Evolutionary conservation across 2,113 vertebrate species (phyloP).

Genomic region (Festucalex cinctus): DNA sequence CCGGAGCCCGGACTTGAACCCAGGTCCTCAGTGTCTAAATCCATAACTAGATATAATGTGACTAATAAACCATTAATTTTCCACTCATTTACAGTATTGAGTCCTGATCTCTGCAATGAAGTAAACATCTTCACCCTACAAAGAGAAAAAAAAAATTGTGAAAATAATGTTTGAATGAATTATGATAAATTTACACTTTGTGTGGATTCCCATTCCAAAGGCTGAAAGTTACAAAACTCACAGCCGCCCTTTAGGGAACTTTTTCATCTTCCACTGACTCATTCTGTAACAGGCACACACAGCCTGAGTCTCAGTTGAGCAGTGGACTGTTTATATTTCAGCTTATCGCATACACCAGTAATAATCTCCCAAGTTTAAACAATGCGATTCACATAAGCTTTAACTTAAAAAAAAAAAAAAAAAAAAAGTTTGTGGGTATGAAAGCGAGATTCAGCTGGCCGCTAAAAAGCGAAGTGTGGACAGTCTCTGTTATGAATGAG

Average conservation of each 20-base stretch:
- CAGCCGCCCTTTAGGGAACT: slow-evolving; percentile 52
- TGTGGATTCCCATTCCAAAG: slow-evolving; percentile 57
- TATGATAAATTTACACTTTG: not conserved
- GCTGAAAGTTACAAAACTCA: slow-evolving; percentile 42
- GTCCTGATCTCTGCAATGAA: too few species aligned
- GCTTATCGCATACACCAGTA: not conserved
- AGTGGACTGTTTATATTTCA: slow-evolving; percentile 15
- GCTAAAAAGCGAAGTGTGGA: too few species aligned
- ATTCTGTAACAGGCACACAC: slow-evolving; percentile 32
- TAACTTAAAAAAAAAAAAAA: too few species aligned
- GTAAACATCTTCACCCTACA: not conserved
- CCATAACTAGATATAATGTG: too few species aligned
- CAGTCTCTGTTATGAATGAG: too few species aligned
- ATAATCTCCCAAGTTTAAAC: not conserved
- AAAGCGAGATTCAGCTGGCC: too few species aligned
- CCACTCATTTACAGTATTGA: too few species aligned
- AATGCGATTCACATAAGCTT: too few species aligned
- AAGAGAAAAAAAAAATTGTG: not conserved
- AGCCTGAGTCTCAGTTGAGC: slow-evolving; percentile 42
- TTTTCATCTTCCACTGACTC: slow-evolving; percentile 40
- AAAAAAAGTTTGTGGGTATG: too few species aligned
- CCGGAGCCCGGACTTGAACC: too few species aligned
- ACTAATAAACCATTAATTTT: too few species aligned
- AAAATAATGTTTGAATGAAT: not conserved
- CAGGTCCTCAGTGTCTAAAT: too few species aligned